Base-by-base conservation (phyloP, 2,113 vertebrate genomes). In the Piprites chloris region DNA sequence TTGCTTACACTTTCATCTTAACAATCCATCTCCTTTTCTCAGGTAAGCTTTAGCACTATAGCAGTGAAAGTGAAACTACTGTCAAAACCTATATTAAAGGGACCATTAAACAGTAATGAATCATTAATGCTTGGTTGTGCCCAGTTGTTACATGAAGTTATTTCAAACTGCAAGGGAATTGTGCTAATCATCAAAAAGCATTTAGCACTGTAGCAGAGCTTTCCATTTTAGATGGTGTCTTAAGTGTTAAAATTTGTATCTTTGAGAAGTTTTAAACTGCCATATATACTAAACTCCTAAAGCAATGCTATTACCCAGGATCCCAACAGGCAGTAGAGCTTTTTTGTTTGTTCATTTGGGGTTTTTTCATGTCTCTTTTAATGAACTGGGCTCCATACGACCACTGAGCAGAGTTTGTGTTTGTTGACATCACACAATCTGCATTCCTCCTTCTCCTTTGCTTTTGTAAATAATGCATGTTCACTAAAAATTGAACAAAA, bases 41-140 rank as follows among this genome's bases (percentile, higher is more conserved):
- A 8, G 17, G 30, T 27, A 75, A 77, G 6, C 28, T 59, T 89
- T 67, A 79, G 49, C 39, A 68, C 22, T 68, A 55, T 18, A 76
- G 71, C 39, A 65, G 68, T 91, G 85, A 91, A 93, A 87, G 77
- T 74, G 50, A 96, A 94, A 78, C 77, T 27, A 63, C 33, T 30
- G 35, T 87, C 81, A 89, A 93, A 62, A 52, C 47, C 44, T 0
- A 0, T 52, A 90, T 89, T 87, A 85, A 89, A 93, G 44, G 81
- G 82, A 65, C n/a, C 71, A 76, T 91, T 94, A 94, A 93, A 83
- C 50, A 87, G 35, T 44, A 93, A 91, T 41, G 30, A 95, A 85
- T 68, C 49, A 76, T 85, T 91, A 93, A 81, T 1, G 1, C 44
- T 67, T 72, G 41, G 33, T 37, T 84, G 39, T 61, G 33, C 22